A percentile compares a stretch with the other conserved stretches of the same genome.
These are phyloP conservation scores for Phalacrocorax brasilianus DNA, from an alignment of 2,113 vertebrate genomes.

Conservation along the genomic window DNA sequence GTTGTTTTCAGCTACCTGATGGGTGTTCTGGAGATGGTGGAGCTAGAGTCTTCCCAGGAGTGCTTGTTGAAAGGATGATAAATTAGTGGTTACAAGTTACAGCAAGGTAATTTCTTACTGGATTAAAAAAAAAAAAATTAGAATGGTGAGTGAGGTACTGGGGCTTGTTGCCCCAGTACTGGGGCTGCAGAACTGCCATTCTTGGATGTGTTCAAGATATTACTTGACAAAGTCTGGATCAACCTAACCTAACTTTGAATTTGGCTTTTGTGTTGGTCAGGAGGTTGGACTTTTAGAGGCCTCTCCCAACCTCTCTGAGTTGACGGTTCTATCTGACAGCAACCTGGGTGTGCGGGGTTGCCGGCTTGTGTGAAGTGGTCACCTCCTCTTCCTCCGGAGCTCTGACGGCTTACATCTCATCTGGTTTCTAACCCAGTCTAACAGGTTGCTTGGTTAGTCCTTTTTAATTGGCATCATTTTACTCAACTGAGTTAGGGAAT, in stretches of 20 bases:
- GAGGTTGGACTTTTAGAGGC: not conserved
- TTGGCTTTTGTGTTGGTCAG: not conserved
- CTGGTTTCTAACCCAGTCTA: not conserved
- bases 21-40: not conserved
- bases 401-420: not conserved
- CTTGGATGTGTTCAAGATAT: not conserved
- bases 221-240: not conserved
- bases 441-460: not conserved
- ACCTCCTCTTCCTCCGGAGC: not conserved
- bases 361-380: fast-evolving
- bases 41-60: not conserved
- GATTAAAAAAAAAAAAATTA: not conserved
- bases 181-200: not conserved
- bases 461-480: not conserved
- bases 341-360: not conserved
- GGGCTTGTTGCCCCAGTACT: not conserved
- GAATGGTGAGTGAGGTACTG: not conserved
- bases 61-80: not conserved
- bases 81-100: slow-evolving; percentile 21
- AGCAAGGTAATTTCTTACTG: slow-evolving; percentile 1
- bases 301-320: not conserved
- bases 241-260: not conserved
- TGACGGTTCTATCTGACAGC: not conserved
- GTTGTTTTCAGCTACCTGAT: not conserved
- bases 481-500: not conserved